Percentiles rank a stretch among this genome's conserved stretches.
Conservation (phyloP, 2,797 vertebrate species). For the Chelon labrosus region DNA sequence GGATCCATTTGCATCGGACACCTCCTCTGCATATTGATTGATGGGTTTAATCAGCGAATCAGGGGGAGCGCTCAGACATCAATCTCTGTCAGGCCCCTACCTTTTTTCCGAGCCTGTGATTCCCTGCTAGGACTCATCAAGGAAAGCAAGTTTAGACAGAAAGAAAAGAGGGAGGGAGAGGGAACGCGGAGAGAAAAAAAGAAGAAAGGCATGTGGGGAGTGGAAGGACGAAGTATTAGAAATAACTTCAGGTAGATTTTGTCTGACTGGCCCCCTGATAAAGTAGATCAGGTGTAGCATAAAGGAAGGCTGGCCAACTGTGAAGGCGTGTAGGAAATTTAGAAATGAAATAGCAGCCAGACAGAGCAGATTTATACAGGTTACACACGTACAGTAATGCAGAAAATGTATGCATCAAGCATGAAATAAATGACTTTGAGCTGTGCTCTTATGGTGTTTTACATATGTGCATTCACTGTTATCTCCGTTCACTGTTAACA, state of each 20-base stretch:
- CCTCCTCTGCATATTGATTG: slow-evolving; percentile 99
- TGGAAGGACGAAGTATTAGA: slow-evolving; percentile 58
- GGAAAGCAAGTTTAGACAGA: slow-evolving; percentile 83
- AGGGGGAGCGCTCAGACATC: slow-evolving; percentile 94
- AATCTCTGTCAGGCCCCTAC: slow-evolving; percentile 88
- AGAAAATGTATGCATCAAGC: slow-evolving; percentile 42
- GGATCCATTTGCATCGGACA: slow-evolving; percentile 96
- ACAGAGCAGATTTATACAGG: slow-evolving; percentile 45
- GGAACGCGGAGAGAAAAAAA: slow-evolving; percentile 30
- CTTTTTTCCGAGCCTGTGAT: slow-evolving; percentile 84
- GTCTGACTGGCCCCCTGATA: slow-evolving; percentile 60
- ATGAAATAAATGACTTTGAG: slow-evolving; percentile 3
- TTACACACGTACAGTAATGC: slow-evolving; percentile 39
- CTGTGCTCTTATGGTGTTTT: slow-evolving; percentile 1
- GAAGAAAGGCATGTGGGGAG: slow-evolving; percentile 54
- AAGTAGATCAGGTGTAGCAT: slow-evolving; percentile 75
- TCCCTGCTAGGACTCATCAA: slow-evolving; percentile 87
- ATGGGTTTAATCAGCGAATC: slow-evolving; percentile 99
- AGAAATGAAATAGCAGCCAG: slow-evolving; percentile 60
- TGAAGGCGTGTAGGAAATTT: slow-evolving; percentile 61
- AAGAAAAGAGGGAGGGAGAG: slow-evolving; percentile 57
- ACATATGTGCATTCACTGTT: slow-evolving; percentile 27
- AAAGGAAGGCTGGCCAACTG: slow-evolving; percentile 58
- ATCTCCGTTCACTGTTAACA: slow-evolving; percentile 10
- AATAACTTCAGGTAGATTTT: slow-evolving; percentile 75